A percentile compares a stretch with the other conserved stretches of the same genome.
Conservation (phyloP, 92 coral and sea anemone genomes). For the Hydrozoanthus gracilis region DNA sequence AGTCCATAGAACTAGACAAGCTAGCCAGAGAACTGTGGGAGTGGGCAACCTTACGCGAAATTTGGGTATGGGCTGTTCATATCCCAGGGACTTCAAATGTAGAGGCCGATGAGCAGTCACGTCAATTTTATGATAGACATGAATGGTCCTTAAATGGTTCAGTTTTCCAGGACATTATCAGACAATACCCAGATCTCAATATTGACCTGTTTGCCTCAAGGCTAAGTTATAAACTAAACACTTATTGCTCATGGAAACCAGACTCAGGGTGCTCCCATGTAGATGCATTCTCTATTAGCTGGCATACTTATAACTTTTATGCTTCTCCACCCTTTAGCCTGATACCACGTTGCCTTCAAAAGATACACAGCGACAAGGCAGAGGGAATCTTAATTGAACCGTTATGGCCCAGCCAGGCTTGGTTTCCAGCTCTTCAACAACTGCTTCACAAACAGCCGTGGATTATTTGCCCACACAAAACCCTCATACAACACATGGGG, state of each 20-base stretch:
- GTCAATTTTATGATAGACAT: constrained; percentile 48
- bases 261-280: constrained; percentile 10
- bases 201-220: constrained; percentile 46
- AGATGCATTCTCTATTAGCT: constrained; percentile 63
- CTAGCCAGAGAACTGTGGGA: constrained; percentile 52
- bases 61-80: constrained; percentile 58
- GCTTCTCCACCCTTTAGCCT: constrained; percentile 70
- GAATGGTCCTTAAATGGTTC: constrained; percentile 48
- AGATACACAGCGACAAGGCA: constrained; percentile 55
- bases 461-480: constrained; percentile 37
- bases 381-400: constrained; percentile 59
- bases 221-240: not conserved
- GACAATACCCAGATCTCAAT: constrained; percentile 46
- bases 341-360: constrained; percentile 60
- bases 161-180: constrained; percentile 30
- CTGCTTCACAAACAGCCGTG: constrained; percentile 42
- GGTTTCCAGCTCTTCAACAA: constrained; percentile 39
- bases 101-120: constrained; percentile 48
- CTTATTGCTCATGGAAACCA: constrained; percentile 32
- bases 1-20: no score
- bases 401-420: not conserved
- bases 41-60: constrained; percentile 41
- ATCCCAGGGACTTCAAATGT: constrained; percentile 53
- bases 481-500: constrained; percentile 37
- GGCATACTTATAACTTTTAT: constrained; percentile 58